Evolutionary conservation across 2,888 invertebrate species (phyloP).

Genomic region (Megaustenia siamemsis): DNA sequence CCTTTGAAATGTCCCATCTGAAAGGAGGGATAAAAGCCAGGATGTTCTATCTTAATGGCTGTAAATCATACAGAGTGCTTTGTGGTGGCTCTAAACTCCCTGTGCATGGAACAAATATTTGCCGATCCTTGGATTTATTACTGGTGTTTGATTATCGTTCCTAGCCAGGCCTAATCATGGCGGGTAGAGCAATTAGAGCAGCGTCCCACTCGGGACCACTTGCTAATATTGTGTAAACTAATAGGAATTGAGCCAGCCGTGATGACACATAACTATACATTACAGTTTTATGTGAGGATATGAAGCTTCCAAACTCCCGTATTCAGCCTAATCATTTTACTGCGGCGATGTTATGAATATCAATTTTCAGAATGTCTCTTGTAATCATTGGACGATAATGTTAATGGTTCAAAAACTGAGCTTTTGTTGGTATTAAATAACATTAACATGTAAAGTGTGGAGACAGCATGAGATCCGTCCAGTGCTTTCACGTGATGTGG

Average conservation of each 20-base stretch:
- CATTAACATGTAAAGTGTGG: not conserved
- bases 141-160: slow-evolving; percentile 50
- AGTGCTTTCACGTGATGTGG: slow-evolving; percentile 3
- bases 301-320: slow-evolving; percentile 8
- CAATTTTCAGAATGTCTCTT: not conserved
- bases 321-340: slow-evolving; percentile 30
- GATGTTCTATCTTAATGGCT: slow-evolving; percentile 45
- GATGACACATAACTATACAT: slow-evolving; percentile 50
- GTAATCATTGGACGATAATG: slow-evolving; percentile 17
- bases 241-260: slow-evolving; percentile 26
- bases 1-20: slow-evolving; percentile 45
- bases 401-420: not conserved
- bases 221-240: slow-evolving; percentile 52
- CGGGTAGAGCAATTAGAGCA: slow-evolving; percentile 47
- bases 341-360: slow-evolving; percentile 21
- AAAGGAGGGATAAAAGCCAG: slow-evolving; percentile 45
- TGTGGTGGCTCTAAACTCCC: slow-evolving; percentile 42
- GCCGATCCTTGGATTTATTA: slow-evolving; percentile 49
- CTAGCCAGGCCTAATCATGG: slow-evolving; percentile 44
- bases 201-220: slow-evolving; percentile 26
- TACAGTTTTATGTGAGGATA: slow-evolving; percentile 17
- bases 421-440: not conserved
- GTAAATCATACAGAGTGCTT: slow-evolving; percentile 51
- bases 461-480: not conserved
- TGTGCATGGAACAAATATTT: slow-evolving; percentile 48